Base-by-base conservation (phyloP, 1,140 invertebrate species). In the Drosophila persimilis region DNA sequence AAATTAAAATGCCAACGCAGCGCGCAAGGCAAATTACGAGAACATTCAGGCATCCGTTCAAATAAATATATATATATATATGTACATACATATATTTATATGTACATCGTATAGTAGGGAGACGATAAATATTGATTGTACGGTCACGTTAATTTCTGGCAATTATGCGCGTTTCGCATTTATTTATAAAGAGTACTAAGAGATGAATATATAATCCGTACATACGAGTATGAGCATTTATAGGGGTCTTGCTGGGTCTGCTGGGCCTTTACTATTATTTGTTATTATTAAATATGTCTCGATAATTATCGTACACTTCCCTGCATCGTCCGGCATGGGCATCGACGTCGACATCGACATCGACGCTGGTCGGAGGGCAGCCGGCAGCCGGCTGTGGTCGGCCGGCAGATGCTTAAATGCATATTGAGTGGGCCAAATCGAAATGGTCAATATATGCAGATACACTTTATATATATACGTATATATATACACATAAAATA, bases 121-220 rank as follows among this genome's bases (percentile, higher is more conserved):
- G 73, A 57, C 67, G 63, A 85, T 85, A 85, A 85, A 85, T 85
- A 85, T 85, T 86, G 77, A 85, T 86, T 80, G 69, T 80, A 77
- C 46, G 80, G 69, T 56, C 57, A 80, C 73, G 73, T 80, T 85
- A 85, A 85, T 85, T 85, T 85, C 73, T 86, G 73, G 81, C 80
- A 85, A 85, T 85, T 85, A 85, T 86, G 83, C 71, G 51, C 77
- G 46, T 50, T 80, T 72, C 66, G 71, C 59, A 79, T 74, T 53
- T 73, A 64, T 73, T 47, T 65, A 65, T 39, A 50, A 52, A 52
- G 41, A 2, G 20, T 29, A 51, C 41, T 31, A 31, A 64, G 13
- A 13, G 29, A 55, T 74, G 35, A 57, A 72, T 60, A 43, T 35
- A 71, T 71, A 48, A 47, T 48, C 20, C 41, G 9, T 55, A 15